Base-by-base conservation (phyloP, 2,113 vertebrate genomes). In the Eulemur rufifrons region DNA sequence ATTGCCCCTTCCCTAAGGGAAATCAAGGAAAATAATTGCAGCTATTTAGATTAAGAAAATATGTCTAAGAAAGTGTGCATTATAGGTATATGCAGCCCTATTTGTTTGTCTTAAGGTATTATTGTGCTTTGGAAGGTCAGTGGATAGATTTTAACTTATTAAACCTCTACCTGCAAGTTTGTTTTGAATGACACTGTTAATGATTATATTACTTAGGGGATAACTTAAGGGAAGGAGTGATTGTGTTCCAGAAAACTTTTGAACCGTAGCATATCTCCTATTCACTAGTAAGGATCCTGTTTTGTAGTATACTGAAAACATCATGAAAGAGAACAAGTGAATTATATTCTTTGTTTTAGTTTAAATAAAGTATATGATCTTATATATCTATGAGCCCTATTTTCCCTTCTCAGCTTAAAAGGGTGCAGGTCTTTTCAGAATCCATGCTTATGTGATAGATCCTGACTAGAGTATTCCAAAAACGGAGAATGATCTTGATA, bases 101-200 rank as follows among this genome's bases (percentile, higher is more conserved):
- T 83, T 84, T 59, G 11, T 29, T 47, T 77, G n/a, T 74, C 47
- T 32, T 54, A 61, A 52, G 20, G 32, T 59, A 15, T 47, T 59
- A 13, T n/a, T 82, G 45, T 45, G 39, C 61, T 85, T 94, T 89
- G 23, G 59, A 77, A 82, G 73, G 47, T 71, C 27, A 63, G 34
- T 77, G 15, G 61, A 50, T 86, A 64, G 74, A 64, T 86, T 86
- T 96, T 89, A 92, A 92, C 74, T 95, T 73, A 86, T 63, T 81
- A 74, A 76, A 63, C 42, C 10, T 92, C 14, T 34, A 17, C 61
- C 47, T 83, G 25, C 15, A 89, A 87, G 68, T 89, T 69, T 64
- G 45, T 78, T 83, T 89, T 83, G 25, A 95, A 56, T 69, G 25
- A 68, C 42, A 52, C 54, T 76, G 42, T 93, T 97, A 96, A 95